Evolutionary conservation across 2,113 vertebrate species (phyloP), one percentile per base, ranked within the genome.

Genomic region (Ageneiosus marmoratus): DNA sequence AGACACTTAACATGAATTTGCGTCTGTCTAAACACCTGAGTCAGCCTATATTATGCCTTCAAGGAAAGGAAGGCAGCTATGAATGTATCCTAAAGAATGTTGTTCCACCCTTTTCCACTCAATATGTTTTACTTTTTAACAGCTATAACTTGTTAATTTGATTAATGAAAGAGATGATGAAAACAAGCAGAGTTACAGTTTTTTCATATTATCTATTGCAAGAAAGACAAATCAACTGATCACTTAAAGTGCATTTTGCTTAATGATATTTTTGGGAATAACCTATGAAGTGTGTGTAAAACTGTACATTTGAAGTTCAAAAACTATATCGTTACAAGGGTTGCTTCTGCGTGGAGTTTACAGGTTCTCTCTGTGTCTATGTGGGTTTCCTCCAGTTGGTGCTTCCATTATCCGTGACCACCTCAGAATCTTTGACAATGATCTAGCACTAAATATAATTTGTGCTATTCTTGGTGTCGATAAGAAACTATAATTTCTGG

Each of bases 41-140:
- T 81, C 80, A 67, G 84, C 20, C n/a, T 18, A 27, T 16, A 70
- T 67, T 27, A 46, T 55, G 24, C n/a, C 51, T 77, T 24, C 13
- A 65, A 72, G 65, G 41, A 69, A 24, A 83, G 58, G 72, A 67
- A 32, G 85, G 58, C 16, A 75, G 48, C 16, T 32, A 9, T 75
- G 27, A 34, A 53, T 32, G 18, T 75, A 37, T 69, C 20, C 56
- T 20, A 51, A 69, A 4, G 48, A 85, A 56, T 77, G 37, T 77
- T 74, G 29, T 37, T 16, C 44, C 63, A 50, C 79, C 60, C 76
- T 81, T 18, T 20, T 77, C 24, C 50, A 77, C 81, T 20, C 44
- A 27, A 7, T 27, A 48, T 27, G n/a, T 50, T 50, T 16, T 46
- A 74, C 27, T 74, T 16, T 51, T 3, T 32, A 12, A 75, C 5